Base-by-base conservation (phyloP, 2,888 invertebrate genomes). In the Papilio demoleus region DNA sequence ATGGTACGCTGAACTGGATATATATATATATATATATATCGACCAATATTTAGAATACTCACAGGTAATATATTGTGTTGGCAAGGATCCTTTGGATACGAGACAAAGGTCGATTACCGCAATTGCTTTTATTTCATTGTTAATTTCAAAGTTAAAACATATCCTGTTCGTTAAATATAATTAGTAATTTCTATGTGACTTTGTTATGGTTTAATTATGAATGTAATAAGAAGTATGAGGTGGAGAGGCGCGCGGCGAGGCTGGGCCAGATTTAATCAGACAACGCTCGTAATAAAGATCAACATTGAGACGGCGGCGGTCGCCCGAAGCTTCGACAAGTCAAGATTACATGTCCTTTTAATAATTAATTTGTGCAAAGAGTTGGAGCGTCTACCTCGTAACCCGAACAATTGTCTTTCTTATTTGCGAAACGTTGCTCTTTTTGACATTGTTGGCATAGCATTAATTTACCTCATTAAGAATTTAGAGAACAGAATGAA, bases 361-460 rank as follows among this genome's bases (percentile, higher is more conserved):
- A 92, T 89, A 84, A 90, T 91, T 90, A 86, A 90, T 84, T 81
- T 86, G 86, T 85, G 83, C 83, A 91, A 91, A 89, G 91, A 91
- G 91, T 90, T 90, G 76, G 75, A 71, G 62, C 70, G 65, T 70
- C 70, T 61, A 65, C 59, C 40, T 47, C 65, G 69, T 70, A 65
- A 71, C 66, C 71, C 72, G 70, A 71, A 68, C 77, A 69, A 75
- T 83, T 85, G 81, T 85, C 87, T 84, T 80, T 75, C 27, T 76
- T 74, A 81, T 87, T 88, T 85, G 77, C 76, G 68, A 74, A 82
- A 74, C 78, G 72, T 71, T 74, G 73, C 75, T 81, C 79, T 74
- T 77, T 64, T 50, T 27, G 24, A 67, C 60, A 27, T n/a, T 45
- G 31, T 58, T 59, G 36, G 45, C 59, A 24, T 24, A 59, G n/a